phyloP scores from a whole-genome alignment of 2,113 vertebrate genomes.

The Carassius carassius region DNA sequence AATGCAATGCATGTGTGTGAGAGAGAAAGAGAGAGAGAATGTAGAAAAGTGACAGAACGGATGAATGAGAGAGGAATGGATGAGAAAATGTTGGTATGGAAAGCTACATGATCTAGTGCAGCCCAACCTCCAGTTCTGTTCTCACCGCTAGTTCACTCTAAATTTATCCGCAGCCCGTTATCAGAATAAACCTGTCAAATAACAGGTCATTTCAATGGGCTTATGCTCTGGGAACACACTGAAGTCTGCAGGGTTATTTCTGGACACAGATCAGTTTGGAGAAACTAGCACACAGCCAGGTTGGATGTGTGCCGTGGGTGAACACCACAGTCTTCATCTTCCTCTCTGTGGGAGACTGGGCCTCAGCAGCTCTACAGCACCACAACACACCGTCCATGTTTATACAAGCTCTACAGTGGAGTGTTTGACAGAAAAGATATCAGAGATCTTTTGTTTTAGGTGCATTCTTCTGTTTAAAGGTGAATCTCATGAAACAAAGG shows the following conservation, averaged over 20 bases:
- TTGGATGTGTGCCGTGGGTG: constrained; percentile 21
- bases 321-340: neutral
- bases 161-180: constrained; percentile 27
- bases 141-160: constrained; percentile 6
- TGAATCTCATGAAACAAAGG: neutral
- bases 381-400: neutral
- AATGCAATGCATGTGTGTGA: neutral
- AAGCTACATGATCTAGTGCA: constrained; percentile 13
- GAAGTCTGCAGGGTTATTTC: too few relatives aligned
- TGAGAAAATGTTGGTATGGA: constrained; percentile 16
- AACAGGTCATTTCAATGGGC: constrained; percentile 38
- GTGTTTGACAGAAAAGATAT: too few relatives aligned
- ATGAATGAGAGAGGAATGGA: constrained; percentile 37
- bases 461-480: too few relatives aligned
- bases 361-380: neutral
- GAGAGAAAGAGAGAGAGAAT: constrained; percentile 19
- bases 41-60: constrained; percentile 29
- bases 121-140: constrained; percentile 3
- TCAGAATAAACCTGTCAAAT: neutral
- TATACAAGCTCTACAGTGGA: neutral
- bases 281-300: constrained; percentile 40
- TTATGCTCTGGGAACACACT: constrained; percentile 27
- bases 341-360: neutral
- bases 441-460: too few relatives aligned
- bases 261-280: constrained; percentile 22